Evolutionary conservation across 2,888 invertebrate genomes (phyloP), one percentile per base, ranked within the genome.

Genomic region (Morpho helenor): DNA sequence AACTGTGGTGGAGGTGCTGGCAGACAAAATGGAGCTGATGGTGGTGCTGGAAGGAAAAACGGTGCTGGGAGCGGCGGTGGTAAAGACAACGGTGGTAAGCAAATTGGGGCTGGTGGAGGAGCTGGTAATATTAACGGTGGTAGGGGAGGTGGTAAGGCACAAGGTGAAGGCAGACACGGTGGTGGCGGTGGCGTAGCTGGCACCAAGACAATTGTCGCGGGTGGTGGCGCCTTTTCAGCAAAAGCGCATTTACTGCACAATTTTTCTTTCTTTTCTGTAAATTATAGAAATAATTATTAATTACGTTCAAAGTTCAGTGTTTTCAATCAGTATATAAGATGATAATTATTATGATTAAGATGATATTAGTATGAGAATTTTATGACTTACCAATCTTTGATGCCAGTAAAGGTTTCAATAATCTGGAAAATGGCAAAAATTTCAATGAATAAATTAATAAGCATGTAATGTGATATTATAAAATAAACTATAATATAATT

Each of bases 191-290:
- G 67, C 0, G 70, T 67, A 0, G 84, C 80, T 8, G 87, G 87
- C 77, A 86, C 73, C 59, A 87, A 61, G 53, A 87, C 72, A 8
- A 87, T 81, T 0, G 86, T 82, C 0, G 80, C 70, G 5, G 84
- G 82, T 0, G 77, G 77, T 8, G 76, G 74, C 1, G 73, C 77
- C 8, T 77, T 80, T 31, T 74, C 63, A 2, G 50, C 62, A 7
- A 57, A 47, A 22, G 52, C 59, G n/a, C 68, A 70, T 60, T 65
- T 66, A 48, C 65, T 57, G 52, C 72, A 71, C 52, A 61, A 41
- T 22, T 59, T 56, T 42, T 69, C 70, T 61, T 73, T 74, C 49
- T 70, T 69, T 61, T 72, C 69, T 71, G 66, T 47, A 59, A 62
- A 49, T 40, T 39, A 10, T 8, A 22, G 16, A 8, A 31, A 10